These are phyloP conservation scores for Odontomyia ornata DNA, from an alignment of 2,888 invertebrate genomes.

Conservation along the genomic window DNA sequence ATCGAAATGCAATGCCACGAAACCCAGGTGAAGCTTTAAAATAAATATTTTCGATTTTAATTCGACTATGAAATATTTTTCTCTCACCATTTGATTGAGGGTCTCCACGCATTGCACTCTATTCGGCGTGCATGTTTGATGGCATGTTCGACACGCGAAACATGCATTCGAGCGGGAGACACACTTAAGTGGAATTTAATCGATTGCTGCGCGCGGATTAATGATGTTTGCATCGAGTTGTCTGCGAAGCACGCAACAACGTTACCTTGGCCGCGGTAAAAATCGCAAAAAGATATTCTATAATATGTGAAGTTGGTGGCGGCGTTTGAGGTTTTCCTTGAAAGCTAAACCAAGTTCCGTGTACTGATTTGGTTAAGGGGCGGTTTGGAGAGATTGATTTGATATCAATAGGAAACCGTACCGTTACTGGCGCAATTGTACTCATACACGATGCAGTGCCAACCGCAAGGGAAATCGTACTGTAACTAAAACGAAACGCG, in stretches of 20 bases:
- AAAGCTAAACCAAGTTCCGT: constrained; percentile 1
- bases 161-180: background rate
- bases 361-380: background rate
- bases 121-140: background rate
- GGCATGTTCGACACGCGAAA: background rate
- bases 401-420: background rate
- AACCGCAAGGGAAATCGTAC: background rate
- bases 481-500: background rate
- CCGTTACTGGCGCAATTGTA: background rate
- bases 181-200: constrained; percentile 21
- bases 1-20: background rate
- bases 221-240: background rate
- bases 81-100: background rate
- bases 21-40: no score
- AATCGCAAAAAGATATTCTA: background rate
- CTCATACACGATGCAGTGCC: background rate
- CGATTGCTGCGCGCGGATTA: background rate
- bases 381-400: background rate
- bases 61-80: background rate
- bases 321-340: constrained; percentile 5
- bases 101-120: no score
- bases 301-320: background rate
- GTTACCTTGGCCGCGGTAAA: background rate
- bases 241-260: background rate
- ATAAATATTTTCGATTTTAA: background rate